Evolutionary conservation across 2,113 vertebrate species (phyloP).

Genomic region (Scomber scombrus): DNA sequence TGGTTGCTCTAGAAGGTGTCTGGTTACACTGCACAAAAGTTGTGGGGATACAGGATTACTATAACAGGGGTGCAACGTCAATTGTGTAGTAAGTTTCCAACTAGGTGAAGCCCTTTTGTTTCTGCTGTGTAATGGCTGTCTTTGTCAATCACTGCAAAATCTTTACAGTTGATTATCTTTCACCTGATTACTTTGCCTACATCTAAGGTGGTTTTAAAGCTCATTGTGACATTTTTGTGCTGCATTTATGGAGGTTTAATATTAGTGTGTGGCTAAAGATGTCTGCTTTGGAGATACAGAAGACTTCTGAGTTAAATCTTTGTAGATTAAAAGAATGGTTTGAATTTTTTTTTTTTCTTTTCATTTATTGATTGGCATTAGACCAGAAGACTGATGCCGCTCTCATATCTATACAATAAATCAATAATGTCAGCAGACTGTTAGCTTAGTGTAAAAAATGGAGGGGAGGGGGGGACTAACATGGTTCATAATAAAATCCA

Average conservation of each 20-base stretch:
- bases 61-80: background rate
- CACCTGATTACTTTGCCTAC: background rate
- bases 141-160: conserved; percentile 3
- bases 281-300: background rate
- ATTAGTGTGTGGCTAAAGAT: background rate
- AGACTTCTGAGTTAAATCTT: background rate
- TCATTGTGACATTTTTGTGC: background rate
- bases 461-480: too few relatives aligned
- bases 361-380: too few relatives aligned
- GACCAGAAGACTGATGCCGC: too few relatives aligned
- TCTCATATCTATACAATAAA: too few relatives aligned
- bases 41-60: background rate
- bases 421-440: too few relatives aligned
- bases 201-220: background rate
- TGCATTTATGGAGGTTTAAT: background rate
- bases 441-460: too few relatives aligned
- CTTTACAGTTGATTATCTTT: background rate
- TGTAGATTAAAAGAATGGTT: too few relatives aligned
- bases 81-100: background rate
- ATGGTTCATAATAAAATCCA: too few relatives aligned
- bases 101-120: background rate
- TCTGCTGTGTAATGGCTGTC: background rate
- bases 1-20: background rate
- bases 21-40: background rate
- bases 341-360: too few relatives aligned